These are phyloP conservation scores for Loris lydekkerianus DNA, from an alignment of 2,797 vertebrate species.

Conservation along the genomic window DNA sequence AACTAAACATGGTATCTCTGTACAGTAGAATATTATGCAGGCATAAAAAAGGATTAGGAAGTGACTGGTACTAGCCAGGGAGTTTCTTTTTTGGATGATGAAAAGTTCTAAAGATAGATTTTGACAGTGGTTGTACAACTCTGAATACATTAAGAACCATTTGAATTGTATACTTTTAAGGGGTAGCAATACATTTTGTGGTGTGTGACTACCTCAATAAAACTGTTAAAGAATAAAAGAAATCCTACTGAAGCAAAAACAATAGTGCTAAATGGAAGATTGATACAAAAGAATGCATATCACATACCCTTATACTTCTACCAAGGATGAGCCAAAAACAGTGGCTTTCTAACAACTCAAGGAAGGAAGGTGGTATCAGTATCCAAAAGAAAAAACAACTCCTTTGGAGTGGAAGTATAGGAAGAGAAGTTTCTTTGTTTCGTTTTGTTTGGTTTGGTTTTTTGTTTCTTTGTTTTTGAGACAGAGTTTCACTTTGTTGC, in stretches of 20 bases:
- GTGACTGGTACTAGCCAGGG: background rate
- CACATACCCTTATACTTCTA: background rate
- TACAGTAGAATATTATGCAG: background rate
- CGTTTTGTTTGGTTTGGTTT: too few relatives aligned
- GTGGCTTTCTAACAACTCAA: background rate
- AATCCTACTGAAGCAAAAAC: background rate
- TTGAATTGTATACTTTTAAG: slow-evolving; percentile 10
- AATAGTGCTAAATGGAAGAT: background rate
- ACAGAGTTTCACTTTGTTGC: too few relatives aligned
- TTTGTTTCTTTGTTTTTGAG: too few relatives aligned
- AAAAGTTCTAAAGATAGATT: slow-evolving; percentile 10
- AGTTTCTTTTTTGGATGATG: background rate
- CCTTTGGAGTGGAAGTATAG: background rate
- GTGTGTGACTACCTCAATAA: background rate
- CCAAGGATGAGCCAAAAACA: background rate
- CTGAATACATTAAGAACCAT: background rate
- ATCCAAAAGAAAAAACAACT: background rate
- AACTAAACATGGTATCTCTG: background rate
- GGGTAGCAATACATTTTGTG: background rate
- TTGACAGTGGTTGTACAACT: background rate
- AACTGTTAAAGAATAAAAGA: background rate
- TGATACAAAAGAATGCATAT: background rate
- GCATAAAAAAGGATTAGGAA: background rate
- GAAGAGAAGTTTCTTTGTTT: background rate
- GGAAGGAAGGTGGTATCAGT: background rate